Base-by-base conservation (phyloP, 1,140 invertebrate species). In the Meteorus sp. region DNA sequence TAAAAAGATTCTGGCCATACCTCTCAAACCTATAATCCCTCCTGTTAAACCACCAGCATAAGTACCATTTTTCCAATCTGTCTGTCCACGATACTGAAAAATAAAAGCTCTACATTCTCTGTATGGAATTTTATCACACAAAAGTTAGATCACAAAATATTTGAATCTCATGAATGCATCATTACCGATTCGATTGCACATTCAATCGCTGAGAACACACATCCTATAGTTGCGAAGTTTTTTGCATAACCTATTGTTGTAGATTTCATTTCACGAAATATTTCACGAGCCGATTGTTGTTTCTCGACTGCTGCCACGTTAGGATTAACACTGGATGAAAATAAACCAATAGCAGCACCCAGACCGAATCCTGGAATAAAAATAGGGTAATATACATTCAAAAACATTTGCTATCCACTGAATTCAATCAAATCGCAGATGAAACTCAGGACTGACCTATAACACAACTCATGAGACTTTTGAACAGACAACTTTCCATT, bases 51-150 rank as follows among this genome's bases (percentile, higher is more conserved):
- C 95, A 54, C 95, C 95, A 66, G 95, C 93, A 75, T 94, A 90
- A 7, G 94, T 96, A 9, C 94, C 94, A 85, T 98, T 99, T 70
- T 90, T 91, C 93, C 96, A 96, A 75, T 98, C 96, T 43, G 87
- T 89, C 78, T 96, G 96, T 20, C 94, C 96, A 68, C 96, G 84
- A 76, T 90, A 86, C 90, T 93, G 71, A 63, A 84, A 82, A 50
- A n/a, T n/a, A n/a, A n/a, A n/a, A n/a, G n/a, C n/a, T n/a, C n/a
- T n/a, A n/a, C n/a, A n/a, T n/a, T n/a, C n/a, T n/a, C n/a, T n/a
- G n/a, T n/a, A n/a, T n/a, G n/a, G n/a, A n/a, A n/a, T n/a, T n/a
- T n/a, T n/a, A n/a, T n/a, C n/a, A n/a, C n/a, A n/a, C n/a, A n/a
- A n/a, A n/a, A n/a, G n/a, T n/a, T n/a, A n/a, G n/a, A n/a, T n/a